Base-by-base conservation (phyloP, 1,140 invertebrate species). In the Watersipora subatra region DNA sequence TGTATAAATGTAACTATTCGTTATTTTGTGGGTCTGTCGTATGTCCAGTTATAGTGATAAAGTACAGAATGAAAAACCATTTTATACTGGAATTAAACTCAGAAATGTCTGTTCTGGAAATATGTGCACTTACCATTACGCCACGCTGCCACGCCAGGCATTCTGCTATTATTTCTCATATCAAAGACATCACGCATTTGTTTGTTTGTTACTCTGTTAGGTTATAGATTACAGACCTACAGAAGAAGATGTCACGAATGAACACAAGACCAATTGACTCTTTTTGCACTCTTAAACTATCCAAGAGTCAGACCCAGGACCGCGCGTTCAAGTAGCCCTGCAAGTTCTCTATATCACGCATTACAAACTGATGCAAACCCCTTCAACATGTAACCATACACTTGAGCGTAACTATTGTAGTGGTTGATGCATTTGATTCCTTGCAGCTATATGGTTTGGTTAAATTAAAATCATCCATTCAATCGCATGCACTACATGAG, bases 201-300 rank as follows among this genome's bases (percentile, higher is more conserved):
- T n/a, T n/a, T n/a, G n/a, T n/a, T n/a, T n/a, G n/a, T n/a, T n/a
- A n/a, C n/a, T n/a, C n/a, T n/a, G n/a, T n/a, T 69, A 79, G 76
- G 72, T 79, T 2, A 72, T 80, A 79, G 57, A 71, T 73, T 26
- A 76, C 73, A 71, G 87, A 92, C 74, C 92, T 93, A 71, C 90
- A 90, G 73, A 90, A 89, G 70, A 90, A 88, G 70, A 87, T 90
- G 72, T 88, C 87, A 66, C 84, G 86, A 67, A 85, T 74, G 24
- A 75, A 75, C 28, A 89, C 93, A 85, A 92, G 92, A 75, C 90
- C 90, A 1, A 75, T 92, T 66, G 87, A 91, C 66, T 87, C 95
- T 69, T 86, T 86, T 2, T 92, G 88, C 73, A 83, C 92, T 30
- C 80, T 96, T 3, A 86, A 90, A 75, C 76, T 92, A 19, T 90